A percentile compares a stretch with the other conserved stretches of the same genome.
Conservation (phyloP, 2,888 invertebrate genomes). For the Pinctada fucata region DNA sequence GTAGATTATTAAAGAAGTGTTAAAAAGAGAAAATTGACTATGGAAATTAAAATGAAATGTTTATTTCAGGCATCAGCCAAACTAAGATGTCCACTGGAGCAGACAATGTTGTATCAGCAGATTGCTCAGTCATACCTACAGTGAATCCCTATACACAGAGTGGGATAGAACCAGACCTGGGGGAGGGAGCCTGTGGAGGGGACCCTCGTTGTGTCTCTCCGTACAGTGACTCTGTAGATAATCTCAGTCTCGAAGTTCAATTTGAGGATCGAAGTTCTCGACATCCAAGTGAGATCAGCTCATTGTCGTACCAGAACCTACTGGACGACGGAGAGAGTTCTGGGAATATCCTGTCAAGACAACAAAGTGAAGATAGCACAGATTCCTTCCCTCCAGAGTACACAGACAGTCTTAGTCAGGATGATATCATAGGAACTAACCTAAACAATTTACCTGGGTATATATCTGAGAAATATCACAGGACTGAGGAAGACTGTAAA, state of each 20-base stretch:
- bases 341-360: slow-evolving; percentile 57
- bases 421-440: slow-evolving; percentile 39
- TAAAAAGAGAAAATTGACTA: too few species aligned
- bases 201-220: slow-evolving; percentile 50
- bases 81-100: background rate
- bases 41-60: background rate
- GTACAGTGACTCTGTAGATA: slow-evolving; percentile 67
- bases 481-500: slow-evolving; percentile 6
- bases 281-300: slow-evolving; percentile 74
- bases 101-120: background rate
- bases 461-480: slow-evolving; percentile 25
- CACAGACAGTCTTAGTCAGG: slow-evolving; percentile 59
- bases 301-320: slow-evolving; percentile 72
- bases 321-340: slow-evolving; percentile 65
- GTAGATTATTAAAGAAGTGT: too few species aligned
- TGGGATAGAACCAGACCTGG: slow-evolving; percentile 45
- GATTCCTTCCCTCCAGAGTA: slow-evolving; percentile 67
- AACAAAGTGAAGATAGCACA: slow-evolving; percentile 70
- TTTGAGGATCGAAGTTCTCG: slow-evolving; percentile 74
- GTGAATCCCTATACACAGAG: slow-evolving; percentile 1
- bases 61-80: background rate
- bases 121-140: background rate
- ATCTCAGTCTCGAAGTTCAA: slow-evolving; percentile 75
- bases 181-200: slow-evolving; percentile 58
- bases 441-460: slow-evolving; percentile 26